These are phyloP conservation scores for Zhengitettix transpicula DNA, from an alignment of 2,888 invertebrate genomes.

Conservation along the genomic window DNA sequence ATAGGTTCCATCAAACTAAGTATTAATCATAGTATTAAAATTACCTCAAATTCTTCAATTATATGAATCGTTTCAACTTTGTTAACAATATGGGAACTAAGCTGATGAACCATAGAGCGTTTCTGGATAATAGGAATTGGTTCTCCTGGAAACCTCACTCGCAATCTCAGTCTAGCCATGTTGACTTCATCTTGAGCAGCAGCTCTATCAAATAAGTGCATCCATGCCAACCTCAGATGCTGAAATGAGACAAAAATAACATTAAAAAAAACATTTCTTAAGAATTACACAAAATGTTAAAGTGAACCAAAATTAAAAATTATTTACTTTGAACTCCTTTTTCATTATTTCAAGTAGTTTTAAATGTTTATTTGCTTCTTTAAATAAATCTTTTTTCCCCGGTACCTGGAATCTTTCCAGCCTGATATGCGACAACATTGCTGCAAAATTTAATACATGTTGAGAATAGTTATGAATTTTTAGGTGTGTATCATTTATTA, in stretches of 20 bases:
- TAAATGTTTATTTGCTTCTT: conserved; percentile 34
- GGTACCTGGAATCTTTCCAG: conserved; percentile 20
- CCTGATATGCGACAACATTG: neutral
- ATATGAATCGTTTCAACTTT: conserved; percentile 25
- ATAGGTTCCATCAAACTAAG: neutral
- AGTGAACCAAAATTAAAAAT: neutral
- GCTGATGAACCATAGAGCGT: conserved; percentile 18
- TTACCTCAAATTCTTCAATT: conserved; percentile 26
- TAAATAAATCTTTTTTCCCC: conserved; percentile 24
- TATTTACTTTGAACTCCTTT: conserved; percentile 40
- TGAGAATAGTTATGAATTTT: too few species aligned
- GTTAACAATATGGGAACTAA: conserved; percentile 21
- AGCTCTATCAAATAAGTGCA: conserved; percentile 24
- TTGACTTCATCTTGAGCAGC: conserved; percentile 53
- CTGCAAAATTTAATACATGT: neutral
- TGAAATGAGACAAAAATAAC: conserved; percentile 18
- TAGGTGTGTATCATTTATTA: too few species aligned
- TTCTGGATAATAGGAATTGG: conserved; percentile 13
- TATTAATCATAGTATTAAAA: neutral
- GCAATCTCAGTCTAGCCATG: conserved; percentile 47
- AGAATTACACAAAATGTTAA: neutral
- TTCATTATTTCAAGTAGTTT: conserved; percentile 39
- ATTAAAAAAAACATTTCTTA: conserved; percentile 16
- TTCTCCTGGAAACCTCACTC: conserved; percentile 29
- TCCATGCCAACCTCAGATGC: conserved; percentile 26